Base-by-base conservation (phyloP, 2,113 vertebrate species). In the Poeciliopsis retropinna region DNA sequence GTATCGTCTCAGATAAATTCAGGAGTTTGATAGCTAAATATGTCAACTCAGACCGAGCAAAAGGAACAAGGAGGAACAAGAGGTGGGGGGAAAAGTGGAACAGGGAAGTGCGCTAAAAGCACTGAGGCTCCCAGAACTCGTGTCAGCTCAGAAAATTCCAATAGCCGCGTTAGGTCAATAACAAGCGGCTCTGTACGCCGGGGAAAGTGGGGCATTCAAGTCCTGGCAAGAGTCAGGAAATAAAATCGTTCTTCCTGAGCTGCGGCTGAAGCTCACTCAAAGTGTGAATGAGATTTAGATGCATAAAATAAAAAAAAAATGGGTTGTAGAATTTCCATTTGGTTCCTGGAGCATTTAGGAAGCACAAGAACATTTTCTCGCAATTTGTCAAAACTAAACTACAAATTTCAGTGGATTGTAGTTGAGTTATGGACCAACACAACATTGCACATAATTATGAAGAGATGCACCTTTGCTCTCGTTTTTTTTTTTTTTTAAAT, bases 191-290 rank as follows among this genome's bases (percentile, higher is more conserved):
- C 69, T 60, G 29, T 51, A 28, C 12, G 31, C n/a, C 5, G 30
- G 0, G 1, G 51, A 31, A 60, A 70, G 41, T 31, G 44, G 9
- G 63, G 27, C 30, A 4, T 78, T 82, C 76, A 75, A 70, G 74
- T 75, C 69, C 28, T 67, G 86, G 28, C 86, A 83, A 51, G 68
- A 74, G 54, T 75, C 10, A 29, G 8, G 51, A 62, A 71, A 61
- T 51, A 37, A 8, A 65, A 85, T 57, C 76, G 41, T 68, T 17
- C 65, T 69, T 28, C 28, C 19, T 2, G 13, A 73, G 78, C 44
- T 74, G 34, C 28, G 54, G 60, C 10, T 25, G 51, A 66, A 68
- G 69, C 57, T 60, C 72, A 83, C 19, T 14, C 29, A 75, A 70
- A 68, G 67, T 11, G 15, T 39, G 39, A 10, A 34, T 31, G 19